phyloP scores from a whole-genome alignment of 2,797 vertebrate species.

The Gymnoscopelus microlampas region DNA sequence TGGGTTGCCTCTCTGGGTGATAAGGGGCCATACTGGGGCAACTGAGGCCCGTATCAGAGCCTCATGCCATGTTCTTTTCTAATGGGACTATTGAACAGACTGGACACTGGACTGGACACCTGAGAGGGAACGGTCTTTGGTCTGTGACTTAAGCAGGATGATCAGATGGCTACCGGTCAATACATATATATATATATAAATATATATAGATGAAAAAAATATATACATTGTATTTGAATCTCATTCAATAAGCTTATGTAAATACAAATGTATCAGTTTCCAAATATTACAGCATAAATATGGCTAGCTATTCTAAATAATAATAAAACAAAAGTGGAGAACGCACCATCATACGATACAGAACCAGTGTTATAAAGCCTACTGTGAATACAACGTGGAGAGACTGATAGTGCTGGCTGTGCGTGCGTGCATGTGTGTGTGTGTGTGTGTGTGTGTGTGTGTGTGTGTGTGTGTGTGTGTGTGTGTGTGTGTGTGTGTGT shows the following conservation, averaged over 20 bases:
- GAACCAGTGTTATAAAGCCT: slow-evolving; percentile 81
- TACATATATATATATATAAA: slow-evolving; percentile 52
- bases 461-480: slow-evolving; percentile 30
- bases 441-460: slow-evolving; percentile 26
- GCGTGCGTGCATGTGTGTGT: slow-evolving; percentile 23
- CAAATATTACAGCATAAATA: slow-evolving; percentile 81
- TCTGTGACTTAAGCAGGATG: slow-evolving; percentile 48
- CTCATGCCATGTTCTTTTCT: slow-evolving; percentile 40
- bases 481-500: slow-evolving; percentile 2
- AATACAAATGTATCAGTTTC: slow-evolving; percentile 83
- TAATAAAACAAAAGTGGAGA: slow-evolving; percentile 62
- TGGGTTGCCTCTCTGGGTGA: slow-evolving; percentile 24
- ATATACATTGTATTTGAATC: slow-evolving; percentile 78
- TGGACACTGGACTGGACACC: slow-evolving; percentile 22
- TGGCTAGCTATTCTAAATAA: slow-evolving; percentile 81
- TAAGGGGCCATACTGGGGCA: slow-evolving; percentile 19
- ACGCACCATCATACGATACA: slow-evolving; percentile 61
- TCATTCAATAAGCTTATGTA: slow-evolving; percentile 82
- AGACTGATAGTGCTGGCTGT: slow-evolving; percentile 58
- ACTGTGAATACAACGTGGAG: slow-evolving; percentile 80
- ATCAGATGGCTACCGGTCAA: slow-evolving; percentile 50
- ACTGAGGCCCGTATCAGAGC: slow-evolving; percentile 24
- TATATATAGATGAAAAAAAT: slow-evolving; percentile 58
- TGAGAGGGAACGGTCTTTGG: slow-evolving; percentile 39
- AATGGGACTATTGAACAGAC: slow-evolving; percentile 50